Conservation (phyloP, 2,113 vertebrate species). For the Empidonax alnorum region DNA sequence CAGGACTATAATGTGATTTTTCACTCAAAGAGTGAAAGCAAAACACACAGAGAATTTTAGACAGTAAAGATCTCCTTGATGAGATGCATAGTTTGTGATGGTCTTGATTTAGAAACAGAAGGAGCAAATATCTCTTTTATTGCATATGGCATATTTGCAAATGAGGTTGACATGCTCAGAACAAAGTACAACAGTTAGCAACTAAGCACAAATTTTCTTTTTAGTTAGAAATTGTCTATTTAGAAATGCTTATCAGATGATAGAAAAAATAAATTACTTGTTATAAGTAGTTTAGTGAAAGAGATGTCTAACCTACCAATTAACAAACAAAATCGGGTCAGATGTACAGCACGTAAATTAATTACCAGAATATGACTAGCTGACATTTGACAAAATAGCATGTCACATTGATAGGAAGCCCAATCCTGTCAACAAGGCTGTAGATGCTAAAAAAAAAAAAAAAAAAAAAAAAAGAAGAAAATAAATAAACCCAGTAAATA, state of each 20-base stretch:
- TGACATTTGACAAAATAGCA: slow-evolving; percentile 31
- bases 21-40: not conserved
- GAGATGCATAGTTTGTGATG: not conserved
- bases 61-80: not conserved
- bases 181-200: not conserved
- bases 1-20: not conserved
- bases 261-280: slow-evolving; percentile 2
- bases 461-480: not conserved
- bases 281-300: not conserved
- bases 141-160: not conserved
- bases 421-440: not conserved
- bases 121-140: not conserved
- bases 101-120: not conserved
- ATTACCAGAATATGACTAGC: slow-evolving; percentile 28
- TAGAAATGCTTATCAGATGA: slow-evolving; percentile 18
- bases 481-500: not conserved
- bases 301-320: slow-evolving; percentile 22
- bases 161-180: not conserved
- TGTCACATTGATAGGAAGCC: not conserved
- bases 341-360: slow-evolving; percentile 28
- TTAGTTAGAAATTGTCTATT: not conserved
- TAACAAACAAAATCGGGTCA: slow-evolving; percentile 46
- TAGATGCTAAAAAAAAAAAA: not conserved
- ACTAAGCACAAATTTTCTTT: not conserved
- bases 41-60: not conserved